Evolutionary conservation across 2,888 invertebrate species (phyloP).

Genomic region (Scaptomyza tumidula): DNA sequence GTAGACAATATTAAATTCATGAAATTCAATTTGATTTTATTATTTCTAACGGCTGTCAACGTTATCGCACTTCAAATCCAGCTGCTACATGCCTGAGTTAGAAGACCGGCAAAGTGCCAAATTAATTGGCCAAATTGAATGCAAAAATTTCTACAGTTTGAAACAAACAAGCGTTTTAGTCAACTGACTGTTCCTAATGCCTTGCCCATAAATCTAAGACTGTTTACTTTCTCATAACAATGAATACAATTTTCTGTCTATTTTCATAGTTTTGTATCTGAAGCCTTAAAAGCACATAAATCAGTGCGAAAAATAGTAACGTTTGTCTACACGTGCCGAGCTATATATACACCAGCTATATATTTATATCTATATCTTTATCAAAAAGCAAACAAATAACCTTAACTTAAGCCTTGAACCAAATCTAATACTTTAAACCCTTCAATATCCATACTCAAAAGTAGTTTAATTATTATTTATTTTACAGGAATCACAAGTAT

Average conservation of each 20-base stretch:
- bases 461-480: not conserved
- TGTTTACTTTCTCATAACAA: not conserved
- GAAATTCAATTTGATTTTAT: constrained; percentile 38
- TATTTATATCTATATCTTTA: not conserved
- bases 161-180: constrained; percentile 30
- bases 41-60: constrained; percentile 4
- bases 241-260: constrained; percentile 2
- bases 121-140: constrained; percentile 38
- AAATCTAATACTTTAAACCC: not conserved
- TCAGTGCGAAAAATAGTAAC: constrained; percentile 14
- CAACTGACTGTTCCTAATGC: constrained; percentile 1
- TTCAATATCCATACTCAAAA: no score
- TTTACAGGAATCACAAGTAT: not conserved
- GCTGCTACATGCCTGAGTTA: constrained; percentile 2
- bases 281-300: constrained; percentile 34
- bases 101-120: constrained; percentile 20
- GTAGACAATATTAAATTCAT: constrained; percentile 17
- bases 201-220: no score
- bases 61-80: not conserved
- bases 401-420: no score
- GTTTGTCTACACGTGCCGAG: constrained; percentile 1
- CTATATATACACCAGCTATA: not conserved
- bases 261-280: constrained; percentile 1
- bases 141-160: constrained; percentile 17
- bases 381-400: constrained; percentile 9